Percentiles rank a stretch among this genome's conserved stretches.
These are phyloP conservation scores for Sitophilus oryzae DNA, from an alignment of 1,140 invertebrate species.

Conservation along the genomic window DNA sequence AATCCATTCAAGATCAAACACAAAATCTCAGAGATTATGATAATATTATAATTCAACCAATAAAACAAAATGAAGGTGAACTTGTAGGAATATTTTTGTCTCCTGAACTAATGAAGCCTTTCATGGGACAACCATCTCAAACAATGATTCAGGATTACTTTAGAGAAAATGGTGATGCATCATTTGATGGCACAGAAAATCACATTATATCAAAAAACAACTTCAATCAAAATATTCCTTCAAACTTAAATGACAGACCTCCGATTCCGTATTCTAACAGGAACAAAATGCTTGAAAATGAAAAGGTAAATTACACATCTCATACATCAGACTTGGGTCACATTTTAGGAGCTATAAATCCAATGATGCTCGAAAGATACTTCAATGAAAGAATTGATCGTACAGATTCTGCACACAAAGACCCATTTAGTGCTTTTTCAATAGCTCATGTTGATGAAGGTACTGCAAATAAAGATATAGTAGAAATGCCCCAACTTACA, in stretches of 20 bases:
- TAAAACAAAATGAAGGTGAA: neutral
- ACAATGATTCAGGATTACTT: neutral
- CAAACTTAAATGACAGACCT: conserved; percentile 1
- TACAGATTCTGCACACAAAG: neutral
- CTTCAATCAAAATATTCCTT: neutral
- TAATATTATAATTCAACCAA: no score
- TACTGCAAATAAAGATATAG: no score
- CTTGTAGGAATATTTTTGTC: conserved; percentile 5
- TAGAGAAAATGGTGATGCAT: conserved; percentile 12
- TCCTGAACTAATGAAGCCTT: conserved; percentile 16
- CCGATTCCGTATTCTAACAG: no score
- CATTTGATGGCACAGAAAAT: neutral
- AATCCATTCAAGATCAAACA: neutral
- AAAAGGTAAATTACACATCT: neutral
- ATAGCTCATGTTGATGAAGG: no score
- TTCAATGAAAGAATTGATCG: conserved; percentile 18
- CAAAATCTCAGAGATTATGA: neutral
- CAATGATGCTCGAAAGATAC: conserved; percentile 19
- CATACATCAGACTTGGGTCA: neutral
- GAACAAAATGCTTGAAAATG: no score
- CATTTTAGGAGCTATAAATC: conserved; percentile 18
- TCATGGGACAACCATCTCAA: conserved; percentile 17
- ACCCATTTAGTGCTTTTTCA: no score
- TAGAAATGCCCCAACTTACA: no score
- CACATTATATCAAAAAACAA: neutral